Percentiles rank a stretch among this genome's conserved stretches.
Evolutionary conservation across 2,113 vertebrate species (phyloP).

Genomic region (Sinocyclocheilus grahami): DNA sequence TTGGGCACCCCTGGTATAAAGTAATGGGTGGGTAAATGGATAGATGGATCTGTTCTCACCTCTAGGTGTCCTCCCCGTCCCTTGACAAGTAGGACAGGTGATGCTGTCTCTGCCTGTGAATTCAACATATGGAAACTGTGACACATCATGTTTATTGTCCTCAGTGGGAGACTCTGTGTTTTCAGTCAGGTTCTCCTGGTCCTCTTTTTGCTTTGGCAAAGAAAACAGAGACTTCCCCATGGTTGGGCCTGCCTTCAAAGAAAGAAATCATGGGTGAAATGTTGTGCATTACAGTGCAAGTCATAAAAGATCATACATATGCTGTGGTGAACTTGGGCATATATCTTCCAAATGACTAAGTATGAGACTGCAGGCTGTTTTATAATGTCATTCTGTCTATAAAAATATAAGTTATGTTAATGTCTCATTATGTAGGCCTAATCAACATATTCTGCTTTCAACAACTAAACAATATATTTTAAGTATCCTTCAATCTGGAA

Average conservation of each 20-base stretch:
- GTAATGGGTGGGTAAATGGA: background rate
- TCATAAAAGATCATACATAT: background rate
- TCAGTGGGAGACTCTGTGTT: conserved; percentile 77
- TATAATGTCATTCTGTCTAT: background rate
- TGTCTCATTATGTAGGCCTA: background rate
- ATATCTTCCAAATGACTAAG: background rate
- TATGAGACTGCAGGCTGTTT: background rate
- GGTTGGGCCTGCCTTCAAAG: conserved; percentile 50
- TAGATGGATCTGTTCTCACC: conserved; percentile 71
- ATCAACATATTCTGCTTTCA: background rate
- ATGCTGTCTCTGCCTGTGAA: conserved; percentile 96
- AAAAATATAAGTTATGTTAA: background rate
- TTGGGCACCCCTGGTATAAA: too few species aligned
- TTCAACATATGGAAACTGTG: conserved; percentile 96
- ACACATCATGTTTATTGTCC: conserved; percentile 85
- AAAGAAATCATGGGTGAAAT: background rate
- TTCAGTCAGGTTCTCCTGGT: conserved; percentile 71
- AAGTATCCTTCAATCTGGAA: background rate
- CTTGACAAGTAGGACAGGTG: conserved; percentile 95
- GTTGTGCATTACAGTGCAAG: background rate
- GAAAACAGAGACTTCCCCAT: conserved; percentile 93
- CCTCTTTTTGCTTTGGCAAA: conserved; percentile 77
- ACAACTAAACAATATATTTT: background rate
- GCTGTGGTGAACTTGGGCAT: background rate
- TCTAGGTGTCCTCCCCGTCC: conserved; percentile 93